Evolutionary conservation across 2,113 vertebrate species (phyloP).

Genomic region (Dendropsophus ebraccatus): DNA sequence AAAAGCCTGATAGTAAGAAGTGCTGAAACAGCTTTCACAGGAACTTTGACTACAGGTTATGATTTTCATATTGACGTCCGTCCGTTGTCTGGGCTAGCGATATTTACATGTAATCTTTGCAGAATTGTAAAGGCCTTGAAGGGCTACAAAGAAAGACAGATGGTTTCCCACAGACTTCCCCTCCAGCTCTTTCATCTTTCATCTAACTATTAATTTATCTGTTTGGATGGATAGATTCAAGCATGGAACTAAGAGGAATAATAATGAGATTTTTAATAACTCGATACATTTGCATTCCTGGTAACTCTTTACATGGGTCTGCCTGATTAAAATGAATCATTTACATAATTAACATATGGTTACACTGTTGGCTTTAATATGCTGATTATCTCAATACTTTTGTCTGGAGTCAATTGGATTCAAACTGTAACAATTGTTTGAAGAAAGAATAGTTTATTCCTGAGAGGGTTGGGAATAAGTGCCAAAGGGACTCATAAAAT

Average conservation of each 20-base stretch:
- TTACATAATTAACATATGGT: constrained; percentile 99
- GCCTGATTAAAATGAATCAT: constrained; percentile 98
- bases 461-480: constrained; percentile 72
- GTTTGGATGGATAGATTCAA: constrained; percentile 84
- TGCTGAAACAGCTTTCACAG: neutral
- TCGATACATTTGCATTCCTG: constrained; percentile 89
- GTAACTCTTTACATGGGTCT: constrained; percentile 94
- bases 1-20: constrained; percentile 21
- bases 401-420: constrained; percentile 88
- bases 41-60: neutral
- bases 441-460: constrained; percentile 83
- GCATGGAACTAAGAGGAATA: constrained; percentile 90
- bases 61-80: constrained; percentile 35
- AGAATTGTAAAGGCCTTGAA: constrained; percentile 71
- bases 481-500: constrained; percentile 71
- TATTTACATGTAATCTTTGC: constrained; percentile 63
- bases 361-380: constrained; percentile 93
- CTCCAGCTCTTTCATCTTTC: constrained; percentile 91
- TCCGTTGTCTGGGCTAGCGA: constrained; percentile 49
- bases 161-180: constrained; percentile 82
- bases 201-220: constrained; percentile 95
- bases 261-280: constrained; percentile 97
- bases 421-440: constrained; percentile 85
- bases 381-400: constrained; percentile 90
- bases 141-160: constrained; percentile 83